Base-by-base conservation (phyloP, 2,113 vertebrate genomes). In the Silurus glanis region DNA sequence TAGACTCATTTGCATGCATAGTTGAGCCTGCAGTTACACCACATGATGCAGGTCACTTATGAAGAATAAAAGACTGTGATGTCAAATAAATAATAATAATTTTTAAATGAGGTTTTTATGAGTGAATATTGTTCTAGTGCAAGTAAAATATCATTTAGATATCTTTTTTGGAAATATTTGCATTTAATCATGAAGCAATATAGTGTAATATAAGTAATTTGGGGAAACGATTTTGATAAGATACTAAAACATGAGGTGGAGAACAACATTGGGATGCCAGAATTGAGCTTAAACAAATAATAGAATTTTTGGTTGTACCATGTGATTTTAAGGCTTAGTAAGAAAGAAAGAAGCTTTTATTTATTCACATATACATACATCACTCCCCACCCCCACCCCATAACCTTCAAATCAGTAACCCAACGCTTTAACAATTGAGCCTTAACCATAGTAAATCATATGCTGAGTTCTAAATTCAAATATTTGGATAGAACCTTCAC, bases 51-150 rank as follows among this genome's bases (percentile, higher is more conserved):
- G 9, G 21, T 62, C 61, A 28, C 37, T 67, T 71, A 69, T 0
- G 28, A 51, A n/a, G 19, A 74, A 74, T 53, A 23, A 76, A 53
- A 14, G 51, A 53, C 23, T 23, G 13, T 76, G 49, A 76, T 0
- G 13, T 76, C 23, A n/a, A n/a, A 75, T 51, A 75, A 76, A 23
- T 53, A 76, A n/a, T 25, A 14, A 49, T 47, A 72, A 53, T 76
- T n/a, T 76, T 76, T n/a, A 75, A 75, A 75, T 75, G 21, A 51
- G 37, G 49, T 75, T 9, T 75, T 75, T 75, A 47, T 74, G 2
- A 23, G 47, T 74, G 47, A 75, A 51, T 51, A 51, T 23, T n/a
- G 66, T 66, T 66, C n/a, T 66, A 0, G 10, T 25, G 64, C 9
- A 13, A 12, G 25, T 28, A 28, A 28, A 28, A 16, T 67, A 37